Base-by-base conservation (phyloP, 2,113 vertebrate species). In the Otus sunia region DNA sequence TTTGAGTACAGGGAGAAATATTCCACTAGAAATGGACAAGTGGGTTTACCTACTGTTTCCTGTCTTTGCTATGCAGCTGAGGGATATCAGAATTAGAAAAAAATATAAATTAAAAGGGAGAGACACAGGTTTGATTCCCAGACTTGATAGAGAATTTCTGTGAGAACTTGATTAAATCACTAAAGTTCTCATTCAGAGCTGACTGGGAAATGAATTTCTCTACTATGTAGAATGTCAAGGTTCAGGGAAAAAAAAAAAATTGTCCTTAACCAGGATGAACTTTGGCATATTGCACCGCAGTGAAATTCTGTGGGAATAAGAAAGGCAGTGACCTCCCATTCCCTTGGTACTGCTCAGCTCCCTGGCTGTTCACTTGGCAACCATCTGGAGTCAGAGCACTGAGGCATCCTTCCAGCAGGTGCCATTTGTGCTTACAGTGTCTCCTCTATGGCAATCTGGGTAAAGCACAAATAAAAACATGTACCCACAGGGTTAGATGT, bases 271-370 rank as follows among this genome's bases (percentile, higher is more conserved):
- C 74, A 82, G 53, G 66, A 72, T 94, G 91, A 97, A 97, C 94
- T 96, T 91, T 96, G 94, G 77, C 92, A 96, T 95, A 94, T 68
- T 90, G 87, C 84, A 93, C 69, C 1, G 2, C 93, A 96, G 45
- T 79, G 84, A 95, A 90, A 91, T 96, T 95, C 94, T 91, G 92
- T 95, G 96, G 93, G 92, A 97, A 96, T 91, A 72, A 92, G 84
- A 74, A 85, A 92, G 53, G 69, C 94, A 94, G 30, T 90, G 92
- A 92, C 93, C 92, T 96, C 81, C 49, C 58, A 39, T 90, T 96
- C 91, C 89, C 91, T 91, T 52, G 84, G 77, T 94, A 83, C 74
- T 58, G 63, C 82, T 92, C 81, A 73, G 74, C 49, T 92, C 80
- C 74, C 89, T 50, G 76, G 29, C 69, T 82, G 86, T 58, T 94